These are phyloP conservation scores for Trematocara unimaculatum DNA, from an alignment of 2,113 vertebrate species.

Conservation along the genomic window DNA sequence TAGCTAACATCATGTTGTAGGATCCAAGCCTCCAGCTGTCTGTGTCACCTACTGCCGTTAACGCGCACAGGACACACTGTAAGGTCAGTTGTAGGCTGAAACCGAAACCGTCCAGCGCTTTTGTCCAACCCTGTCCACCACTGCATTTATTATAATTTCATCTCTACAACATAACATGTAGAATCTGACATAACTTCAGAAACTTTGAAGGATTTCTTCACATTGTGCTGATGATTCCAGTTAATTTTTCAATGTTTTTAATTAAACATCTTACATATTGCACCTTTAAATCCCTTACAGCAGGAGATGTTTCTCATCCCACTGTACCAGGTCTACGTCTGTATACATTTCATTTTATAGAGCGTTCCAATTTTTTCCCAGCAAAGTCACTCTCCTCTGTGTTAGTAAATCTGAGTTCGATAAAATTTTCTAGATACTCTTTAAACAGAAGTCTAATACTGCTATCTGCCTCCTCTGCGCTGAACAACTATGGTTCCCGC, in stretches of 20 bases:
- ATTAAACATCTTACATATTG: background rate
- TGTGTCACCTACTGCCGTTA: background rate
- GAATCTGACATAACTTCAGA: background rate
- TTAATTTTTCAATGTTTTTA: background rate
- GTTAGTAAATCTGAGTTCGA: background rate
- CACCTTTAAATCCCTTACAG: background rate
- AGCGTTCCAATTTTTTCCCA: background rate
- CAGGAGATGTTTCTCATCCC: background rate
- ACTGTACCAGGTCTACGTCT: background rate
- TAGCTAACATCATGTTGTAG: background rate
- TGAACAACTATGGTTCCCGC: constrained; percentile 95
- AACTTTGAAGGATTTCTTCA: background rate
- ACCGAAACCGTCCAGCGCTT: background rate
- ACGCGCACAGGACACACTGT: background rate
- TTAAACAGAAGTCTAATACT: background rate
- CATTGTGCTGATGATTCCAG: background rate
- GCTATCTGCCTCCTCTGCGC: constrained; percentile 82
- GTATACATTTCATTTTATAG: background rate
- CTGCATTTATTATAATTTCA: background rate
- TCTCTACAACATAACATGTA: background rate
- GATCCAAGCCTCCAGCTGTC: background rate
- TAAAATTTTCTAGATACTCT: background rate
- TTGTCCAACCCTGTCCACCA: background rate
- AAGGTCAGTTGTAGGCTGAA: background rate
- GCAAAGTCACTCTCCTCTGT: background rate